A percentile compares a stretch with the other conserved stretches of the same genome.
Evolutionary conservation across 2,888 invertebrate species (phyloP).

Genomic region (Herminia tarsipennalis): DNA sequence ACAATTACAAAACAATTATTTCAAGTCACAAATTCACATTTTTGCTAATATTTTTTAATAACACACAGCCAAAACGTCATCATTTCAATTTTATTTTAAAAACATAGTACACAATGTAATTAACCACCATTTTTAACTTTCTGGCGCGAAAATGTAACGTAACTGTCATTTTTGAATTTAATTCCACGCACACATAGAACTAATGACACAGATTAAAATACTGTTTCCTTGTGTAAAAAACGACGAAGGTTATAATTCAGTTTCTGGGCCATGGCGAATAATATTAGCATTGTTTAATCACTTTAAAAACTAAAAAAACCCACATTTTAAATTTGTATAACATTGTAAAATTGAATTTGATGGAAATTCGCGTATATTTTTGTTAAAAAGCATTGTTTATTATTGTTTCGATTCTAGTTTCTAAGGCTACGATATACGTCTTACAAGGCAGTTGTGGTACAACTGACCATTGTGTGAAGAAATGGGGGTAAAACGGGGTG

Average conservation of each 20-base stretch:
- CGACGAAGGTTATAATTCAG: conserved; percentile 61
- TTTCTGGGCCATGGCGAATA: conserved; percentile 55
- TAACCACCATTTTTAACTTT: conserved; percentile 71
- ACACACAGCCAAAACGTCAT: conserved; percentile 55
- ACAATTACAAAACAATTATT: conserved; percentile 31
- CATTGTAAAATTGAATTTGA: conserved; percentile 14
- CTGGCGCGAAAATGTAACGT: conserved; percentile 74
- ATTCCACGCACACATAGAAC: conserved; percentile 36
- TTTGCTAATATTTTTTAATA: conserved; percentile 54
- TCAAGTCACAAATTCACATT: conserved; percentile 54
- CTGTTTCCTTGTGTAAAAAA: conserved; percentile 49
- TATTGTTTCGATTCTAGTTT: conserved; percentile 81
- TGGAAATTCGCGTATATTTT: conserved; percentile 13
- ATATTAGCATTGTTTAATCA: conserved; percentile 25
- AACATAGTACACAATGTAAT: conserved; percentile 71
- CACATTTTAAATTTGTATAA: conserved; percentile 22
- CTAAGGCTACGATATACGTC: conserved; percentile 79
- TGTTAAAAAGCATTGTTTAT: conserved; percentile 68
- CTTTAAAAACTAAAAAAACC: conserved; percentile 19
- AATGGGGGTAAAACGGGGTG: conserved; percentile 58
- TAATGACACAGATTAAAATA: conserved; percentile 47
- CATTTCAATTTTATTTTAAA: conserved; percentile 84
- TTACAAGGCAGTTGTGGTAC: conserved; percentile 71
- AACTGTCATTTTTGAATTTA: conserved; percentile 68
- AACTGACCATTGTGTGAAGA: conserved; percentile 81